Evolutionary conservation across 2,797 vertebrate species (phyloP), one percentile per base, ranked within the genome.

Genomic region (Ceryle rudis): DNA sequence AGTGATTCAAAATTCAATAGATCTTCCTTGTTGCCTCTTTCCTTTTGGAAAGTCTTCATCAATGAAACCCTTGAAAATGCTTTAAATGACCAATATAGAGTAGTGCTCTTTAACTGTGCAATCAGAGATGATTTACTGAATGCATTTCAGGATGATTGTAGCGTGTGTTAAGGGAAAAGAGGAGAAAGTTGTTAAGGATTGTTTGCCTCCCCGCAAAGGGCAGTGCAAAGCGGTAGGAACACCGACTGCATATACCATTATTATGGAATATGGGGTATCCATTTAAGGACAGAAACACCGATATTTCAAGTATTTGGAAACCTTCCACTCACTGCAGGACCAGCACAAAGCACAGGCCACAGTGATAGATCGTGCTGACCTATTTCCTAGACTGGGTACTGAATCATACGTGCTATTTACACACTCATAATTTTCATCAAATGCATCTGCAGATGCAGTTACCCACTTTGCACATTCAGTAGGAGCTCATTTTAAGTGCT

Each of bases 111-210:
- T 80, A 93, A 10, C 62, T 71, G 84, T 5, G 72, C 58, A 94
- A 93, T 93, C 96, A 94, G 75, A 86, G 64, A 10, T 83, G 91
- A 92, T 78, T 89, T 94, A 60, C 79, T 35, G 93, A 82, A 87
- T 70, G 39, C 44, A 69, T 79, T 86, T 86, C 10, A 8, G 67
- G 86, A 5, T 79, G 86, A 95, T 51, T 90, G 77, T 3, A 41
- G 49, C 4, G 10, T 31, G 20, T 14, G 25, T 77, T 90, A 77
- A 86, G 52, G 42, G 44, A n/a, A 49, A 35, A 46, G 29, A 81
- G 44, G 14, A 86, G 29, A 80, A 84, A 79, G 81, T 14, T 47
- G 60, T 52, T 46, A 31, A 70, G 73, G 71, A 49, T 84, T 52
- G n/a, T 86, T 49, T 37, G 14, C 33, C 39, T 69, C 47, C 33